phyloP scores from a whole-genome alignment of 2,113 vertebrate species.

The Cynoglossus semilaevis region DNA sequence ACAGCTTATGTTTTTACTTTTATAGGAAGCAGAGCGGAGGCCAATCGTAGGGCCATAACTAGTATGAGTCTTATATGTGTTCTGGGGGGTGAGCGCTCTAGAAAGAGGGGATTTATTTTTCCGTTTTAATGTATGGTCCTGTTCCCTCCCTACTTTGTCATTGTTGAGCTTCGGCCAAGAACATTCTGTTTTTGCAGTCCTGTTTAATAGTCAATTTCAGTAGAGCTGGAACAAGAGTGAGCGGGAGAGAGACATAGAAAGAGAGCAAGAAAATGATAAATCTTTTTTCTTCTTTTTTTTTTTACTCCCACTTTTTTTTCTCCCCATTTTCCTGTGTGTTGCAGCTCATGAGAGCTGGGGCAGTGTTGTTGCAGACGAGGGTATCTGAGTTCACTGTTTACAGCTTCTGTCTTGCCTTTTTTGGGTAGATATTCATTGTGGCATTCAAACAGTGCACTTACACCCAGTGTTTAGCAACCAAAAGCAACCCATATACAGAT shows the following conservation, averaged over 20 bases:
- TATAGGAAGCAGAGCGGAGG: constrained; percentile 18
- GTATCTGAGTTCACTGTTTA: constrained; percentile 69
- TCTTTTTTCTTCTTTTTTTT: constrained; percentile 57
- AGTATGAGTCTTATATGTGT: neutral
- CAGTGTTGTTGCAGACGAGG: constrained; percentile 62
- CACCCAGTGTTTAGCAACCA: too few relatives aligned
- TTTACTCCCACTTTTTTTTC: constrained; percentile 5
- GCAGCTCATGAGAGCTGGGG: constrained; percentile 48
- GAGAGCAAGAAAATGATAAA: constrained; percentile 67
- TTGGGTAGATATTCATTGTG: too few relatives aligned
- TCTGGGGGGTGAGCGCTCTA: constrained; percentile 36
- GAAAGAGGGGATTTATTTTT: constrained; percentile 28
- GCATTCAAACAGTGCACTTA: too few relatives aligned
- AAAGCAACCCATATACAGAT: too few relatives aligned
- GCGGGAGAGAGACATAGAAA: constrained; percentile 45
- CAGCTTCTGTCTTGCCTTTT: constrained; percentile 32
- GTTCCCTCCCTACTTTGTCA: constrained; percentile 70
- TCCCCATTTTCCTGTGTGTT: constrained; percentile 39
- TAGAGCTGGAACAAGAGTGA: constrained; percentile 55
- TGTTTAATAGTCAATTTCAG: constrained; percentile 75
- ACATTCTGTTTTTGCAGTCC: constrained; percentile 77
- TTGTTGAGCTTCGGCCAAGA: constrained; percentile 77
- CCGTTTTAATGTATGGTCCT: constrained; percentile 67
- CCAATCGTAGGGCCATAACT: constrained; percentile 14
- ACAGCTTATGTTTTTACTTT: neutral